Base-by-base conservation (phyloP, 2,797 vertebrate species). In the Lepus oiostolus region DNA sequence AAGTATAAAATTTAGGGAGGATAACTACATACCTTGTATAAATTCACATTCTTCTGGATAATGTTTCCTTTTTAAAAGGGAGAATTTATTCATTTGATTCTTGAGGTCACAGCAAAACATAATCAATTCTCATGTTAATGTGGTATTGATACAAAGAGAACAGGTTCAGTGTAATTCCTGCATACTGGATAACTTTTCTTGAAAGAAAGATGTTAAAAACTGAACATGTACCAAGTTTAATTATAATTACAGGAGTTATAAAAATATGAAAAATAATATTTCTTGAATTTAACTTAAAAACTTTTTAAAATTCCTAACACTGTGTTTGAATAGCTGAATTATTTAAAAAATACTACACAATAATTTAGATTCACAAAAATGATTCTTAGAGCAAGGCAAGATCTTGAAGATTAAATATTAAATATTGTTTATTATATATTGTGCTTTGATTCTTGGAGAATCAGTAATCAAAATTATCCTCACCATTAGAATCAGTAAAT, bases 141-240 rank as follows among this genome's bases (percentile, higher is more conserved):
- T 47, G 42, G 8, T 58, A 17, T 58, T 58, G 19, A 58, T 58
- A 58, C 54, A 58, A 58, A 58, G 17, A 58, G 54, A 58, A 58
- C 54, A 58, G 14, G 19, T 58, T 58, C 54, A 58, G 54, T 58
- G 54, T 58, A 58, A 58, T 58, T 58, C 54, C 17, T 58, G 14
- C 14, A 58, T 58, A 58, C 54, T 58, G 54, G 54, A 16, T 58
- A 58, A 58, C 6, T 58, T 58, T 58, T 58, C 54, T 71, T 93
- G 24, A 93, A 91, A 85, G 17, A 30, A 52, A 91, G 32, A 63
- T 14, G 35, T 62, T 79, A 95, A 71, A 42, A 65, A 70, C 3
- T 77, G 5, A n/a, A 35, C n/a, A 74, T 79, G 21, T 77, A 81
- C 76, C 85, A 82, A 38, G 32, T 38, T 85, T 93, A 28, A 96